A percentile compares a stretch with the other conserved stretches of the same genome.
These are phyloP conservation scores for Hypena proboscidalis DNA, from an alignment of 2,888 invertebrate species.

Conservation along the genomic window DNA sequence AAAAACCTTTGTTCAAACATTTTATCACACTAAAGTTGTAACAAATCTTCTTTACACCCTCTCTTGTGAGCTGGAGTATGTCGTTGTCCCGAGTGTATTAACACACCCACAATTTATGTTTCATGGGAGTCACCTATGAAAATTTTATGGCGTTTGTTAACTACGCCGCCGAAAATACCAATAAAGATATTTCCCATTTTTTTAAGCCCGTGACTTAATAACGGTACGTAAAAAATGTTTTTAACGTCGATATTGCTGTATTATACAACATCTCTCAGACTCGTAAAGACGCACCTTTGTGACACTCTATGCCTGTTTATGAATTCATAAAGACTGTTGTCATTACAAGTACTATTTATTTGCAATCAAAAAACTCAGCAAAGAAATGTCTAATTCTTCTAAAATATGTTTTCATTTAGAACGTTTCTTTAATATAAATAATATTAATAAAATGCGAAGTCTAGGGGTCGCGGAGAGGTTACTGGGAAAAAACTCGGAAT, in stretches of 20 bases:
- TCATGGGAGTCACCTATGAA: slow-evolving; percentile 65
- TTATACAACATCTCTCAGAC: slow-evolving; percentile 7
- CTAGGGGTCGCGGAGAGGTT: slow-evolving; percentile 35
- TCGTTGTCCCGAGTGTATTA: slow-evolving; percentile 57
- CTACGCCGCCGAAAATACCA: slow-evolving; percentile 51
- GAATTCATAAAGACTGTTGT: slow-evolving; percentile 1
- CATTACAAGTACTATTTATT: too few relatives aligned
- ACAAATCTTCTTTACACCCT: slow-evolving; percentile 29
- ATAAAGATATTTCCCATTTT: slow-evolving; percentile 52
- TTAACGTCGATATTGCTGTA: slow-evolving; percentile 11
- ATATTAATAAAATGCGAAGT: slow-evolving; percentile 2
- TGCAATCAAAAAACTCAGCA: too few relatives aligned
- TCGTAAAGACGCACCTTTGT: slow-evolving; percentile 11
- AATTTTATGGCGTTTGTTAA: slow-evolving; percentile 63
- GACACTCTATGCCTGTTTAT: background rate
- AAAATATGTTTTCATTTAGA: background rate
- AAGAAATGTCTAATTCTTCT: background rate
- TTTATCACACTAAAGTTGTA: slow-evolving; percentile 29
- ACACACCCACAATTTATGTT: slow-evolving; percentile 67
- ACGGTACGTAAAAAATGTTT: slow-evolving; percentile 25
- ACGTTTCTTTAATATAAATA: background rate
- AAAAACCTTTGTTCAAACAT: slow-evolving; percentile 16
- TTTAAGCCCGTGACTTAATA: slow-evolving; percentile 18
- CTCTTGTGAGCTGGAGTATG: slow-evolving; percentile 35
- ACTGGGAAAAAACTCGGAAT: slow-evolving; percentile 19